phyloP scores from a whole-genome alignment of 2,888 invertebrate genomes.

The Lingula anatina region DNA sequence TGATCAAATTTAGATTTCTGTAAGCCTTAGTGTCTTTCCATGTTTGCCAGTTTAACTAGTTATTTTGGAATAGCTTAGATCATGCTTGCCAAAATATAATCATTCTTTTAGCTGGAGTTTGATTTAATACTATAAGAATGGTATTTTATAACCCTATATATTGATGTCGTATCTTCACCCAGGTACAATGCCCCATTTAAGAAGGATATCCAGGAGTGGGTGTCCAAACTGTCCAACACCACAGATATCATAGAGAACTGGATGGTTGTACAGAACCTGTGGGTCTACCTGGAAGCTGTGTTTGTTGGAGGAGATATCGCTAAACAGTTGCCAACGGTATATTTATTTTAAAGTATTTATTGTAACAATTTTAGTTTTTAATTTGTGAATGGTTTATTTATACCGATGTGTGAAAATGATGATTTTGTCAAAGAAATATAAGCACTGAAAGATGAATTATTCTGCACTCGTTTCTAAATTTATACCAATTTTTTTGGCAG shows the following conservation, averaged over 20 bases:
- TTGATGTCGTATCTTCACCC: conserved; percentile 42
- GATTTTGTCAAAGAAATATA: too few relatives aligned
- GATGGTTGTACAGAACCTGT: conserved; percentile 79
- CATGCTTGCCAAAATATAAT: too few relatives aligned
- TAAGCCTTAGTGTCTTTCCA: too few relatives aligned
- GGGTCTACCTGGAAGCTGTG: conserved; percentile 86
- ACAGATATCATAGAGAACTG: conserved; percentile 81
- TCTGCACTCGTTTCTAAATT: too few relatives aligned
- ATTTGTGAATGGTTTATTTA: background rate
- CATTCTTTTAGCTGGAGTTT: too few relatives aligned
- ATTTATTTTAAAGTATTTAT: conserved; percentile 63
- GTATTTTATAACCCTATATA: too few relatives aligned
- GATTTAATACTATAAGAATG: too few relatives aligned
- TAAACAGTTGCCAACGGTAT: conserved; percentile 67
- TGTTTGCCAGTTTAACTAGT: too few relatives aligned
- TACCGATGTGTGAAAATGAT: background rate
- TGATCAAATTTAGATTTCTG: too few relatives aligned
- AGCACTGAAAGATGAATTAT: too few relatives aligned
- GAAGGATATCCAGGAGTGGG: conserved; percentile 76
- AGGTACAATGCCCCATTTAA: conserved; percentile 82
- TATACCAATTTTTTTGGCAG: too few relatives aligned
- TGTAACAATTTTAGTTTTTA: background rate
- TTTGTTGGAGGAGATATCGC: conserved; percentile 89
- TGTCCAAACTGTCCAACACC: conserved; percentile 71
- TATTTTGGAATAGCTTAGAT: too few relatives aligned